A percentile compares a stretch with the other conserved stretches of the same genome.
Evolutionary conservation across 2,113 vertebrate species (phyloP).

Genomic region (Oreotrochilus melanogaster): DNA sequence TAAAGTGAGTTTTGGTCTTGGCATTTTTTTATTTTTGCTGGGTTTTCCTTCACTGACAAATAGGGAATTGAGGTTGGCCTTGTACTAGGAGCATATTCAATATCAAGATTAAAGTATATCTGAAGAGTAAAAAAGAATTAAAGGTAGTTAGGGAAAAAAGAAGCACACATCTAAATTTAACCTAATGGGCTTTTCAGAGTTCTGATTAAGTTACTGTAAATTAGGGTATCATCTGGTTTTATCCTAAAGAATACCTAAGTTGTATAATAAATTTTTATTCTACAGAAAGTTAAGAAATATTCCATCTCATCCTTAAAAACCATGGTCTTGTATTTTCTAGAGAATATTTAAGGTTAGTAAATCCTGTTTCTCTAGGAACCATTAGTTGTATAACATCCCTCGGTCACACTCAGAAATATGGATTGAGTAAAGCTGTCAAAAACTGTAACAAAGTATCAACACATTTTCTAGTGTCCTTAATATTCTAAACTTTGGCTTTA

Average conservation of each 20-base stretch:
- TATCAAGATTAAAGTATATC: background rate
- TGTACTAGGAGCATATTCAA: background rate
- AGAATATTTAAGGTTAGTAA: background rate
- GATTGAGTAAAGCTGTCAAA: background rate
- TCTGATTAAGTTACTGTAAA: background rate
- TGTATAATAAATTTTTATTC: background rate
- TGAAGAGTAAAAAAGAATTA: background rate
- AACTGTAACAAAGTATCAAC: background rate
- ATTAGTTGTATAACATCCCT: background rate
- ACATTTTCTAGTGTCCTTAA: background rate
- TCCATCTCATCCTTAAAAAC: background rate
- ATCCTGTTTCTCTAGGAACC: background rate
- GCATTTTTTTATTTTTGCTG: background rate
- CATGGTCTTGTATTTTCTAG: background rate
- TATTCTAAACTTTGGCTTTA: constrained; percentile 28
- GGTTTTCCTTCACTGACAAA: background rate
- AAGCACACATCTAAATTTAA: background rate
- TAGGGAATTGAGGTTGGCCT: background rate
- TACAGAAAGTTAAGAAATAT: background rate
- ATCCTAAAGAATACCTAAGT: background rate
- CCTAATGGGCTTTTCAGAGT: background rate
- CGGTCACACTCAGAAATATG: background rate
- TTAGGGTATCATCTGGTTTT: background rate
- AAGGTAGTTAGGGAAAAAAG: background rate
- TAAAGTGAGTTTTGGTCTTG: background rate